Conservation (phyloP, 2,113 vertebrate species). For the Glareola pratincola region DNA sequence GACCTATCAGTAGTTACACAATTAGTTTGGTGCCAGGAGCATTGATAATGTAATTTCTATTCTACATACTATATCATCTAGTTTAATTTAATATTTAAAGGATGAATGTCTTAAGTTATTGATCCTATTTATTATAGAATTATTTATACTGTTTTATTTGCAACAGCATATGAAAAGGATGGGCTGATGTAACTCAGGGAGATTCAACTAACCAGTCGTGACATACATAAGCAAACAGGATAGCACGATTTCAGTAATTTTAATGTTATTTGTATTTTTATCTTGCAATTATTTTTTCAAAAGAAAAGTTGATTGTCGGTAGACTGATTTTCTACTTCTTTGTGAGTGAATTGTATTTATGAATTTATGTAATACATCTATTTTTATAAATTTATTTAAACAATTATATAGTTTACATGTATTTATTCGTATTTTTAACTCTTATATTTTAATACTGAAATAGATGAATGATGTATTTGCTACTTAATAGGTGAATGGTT, state of each 20-base stretch:
- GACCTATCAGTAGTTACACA: background rate
- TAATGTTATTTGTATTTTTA: background rate
- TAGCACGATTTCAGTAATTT: background rate
- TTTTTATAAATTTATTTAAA: constrained; percentile 29
- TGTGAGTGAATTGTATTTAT: background rate
- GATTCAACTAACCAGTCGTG: background rate
- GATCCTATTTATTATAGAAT: background rate
- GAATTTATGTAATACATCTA: background rate
- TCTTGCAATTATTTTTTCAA: background rate
- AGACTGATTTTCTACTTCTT: background rate
- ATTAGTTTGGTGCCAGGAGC: background rate
- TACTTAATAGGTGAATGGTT: background rate
- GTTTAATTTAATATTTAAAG: constrained; percentile 30
- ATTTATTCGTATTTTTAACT: background rate
- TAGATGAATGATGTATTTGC: background rate
- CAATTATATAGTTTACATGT: background rate
- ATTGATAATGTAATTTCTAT: background rate
- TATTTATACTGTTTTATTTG: constrained; percentile 13
- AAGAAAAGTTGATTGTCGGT: background rate
- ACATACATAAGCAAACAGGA: background rate
- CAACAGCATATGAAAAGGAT: background rate
- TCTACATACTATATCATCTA: background rate
- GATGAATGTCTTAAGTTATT: background rate
- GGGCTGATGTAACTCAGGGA: background rate
- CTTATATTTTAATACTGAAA: background rate